Evolutionary conservation across 1,140 invertebrate species (phyloP), one percentile per base, ranked within the genome.

Genomic region (Ceratina japonica): DNA sequence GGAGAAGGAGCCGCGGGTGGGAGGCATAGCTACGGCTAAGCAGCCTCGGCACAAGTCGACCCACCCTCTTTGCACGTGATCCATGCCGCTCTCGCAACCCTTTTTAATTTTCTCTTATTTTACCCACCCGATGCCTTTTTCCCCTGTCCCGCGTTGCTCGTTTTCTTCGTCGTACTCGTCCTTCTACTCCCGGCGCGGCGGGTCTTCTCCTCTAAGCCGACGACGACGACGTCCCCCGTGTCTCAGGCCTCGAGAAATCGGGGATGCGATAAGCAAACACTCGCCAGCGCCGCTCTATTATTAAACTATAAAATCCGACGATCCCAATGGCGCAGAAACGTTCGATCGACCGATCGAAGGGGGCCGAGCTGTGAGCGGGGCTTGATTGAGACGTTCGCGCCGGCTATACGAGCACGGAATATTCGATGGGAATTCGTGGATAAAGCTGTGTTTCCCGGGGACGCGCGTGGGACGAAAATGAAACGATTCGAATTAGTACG

Each of bases 211-310:
- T 72, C 72, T 68, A 82, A 85, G 51, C 71, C 63, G 63, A 52
- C 58, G 74, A 70, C 62, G 78, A 77, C 78, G 49, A 56, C 78
- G 52, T 71, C 79, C 16, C n/a, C 37, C 37, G 74, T 85, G 82
- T 86, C 80, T 86, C 82, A 72, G 83, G 44, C 27, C 37, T 44
- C 63, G 54, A 72, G 71, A 85, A 87, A 87, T n/a, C 82, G 73
- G 62, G 79, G 79, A 84, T 75, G 71, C 86, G 87, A 88, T 88
- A 87, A 88, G 87, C 85, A 88, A 88, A 88, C 87, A 88, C 80
- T 82, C 70, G 63, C 68, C 64, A 52, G 49, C 83, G 63, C 86
- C 86, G 84, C 86, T 87, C 87, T 87, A 87, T 88, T 88, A 88
- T 88, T 88, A 88, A 84, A 87, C 77, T 84, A 87, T 87, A 88